Evolutionary conservation across 2,797 vertebrate species (phyloP).

Genomic region (Myripristis murdjan): DNA sequence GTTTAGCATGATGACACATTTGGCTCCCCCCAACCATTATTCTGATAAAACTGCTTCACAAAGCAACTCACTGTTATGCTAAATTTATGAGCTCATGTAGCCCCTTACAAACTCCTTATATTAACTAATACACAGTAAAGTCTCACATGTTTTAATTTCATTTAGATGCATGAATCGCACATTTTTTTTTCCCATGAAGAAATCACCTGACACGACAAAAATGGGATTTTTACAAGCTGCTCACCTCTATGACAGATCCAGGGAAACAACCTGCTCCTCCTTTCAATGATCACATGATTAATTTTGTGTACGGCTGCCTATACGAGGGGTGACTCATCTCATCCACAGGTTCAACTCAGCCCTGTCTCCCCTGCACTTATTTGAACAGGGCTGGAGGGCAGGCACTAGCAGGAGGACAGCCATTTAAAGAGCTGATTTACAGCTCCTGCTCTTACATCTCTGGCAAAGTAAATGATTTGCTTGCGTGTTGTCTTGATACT

Average conservation of each 20-base stretch:
- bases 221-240: background rate
- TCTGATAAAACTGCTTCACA: too few species aligned
- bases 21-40: background rate
- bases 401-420: background rate
- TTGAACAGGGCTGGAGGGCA: slow-evolving; percentile 5
- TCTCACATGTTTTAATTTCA: too few species aligned
- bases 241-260: background rate
- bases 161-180: too few species aligned
- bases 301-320: slow-evolving; percentile 10
- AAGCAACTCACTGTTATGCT: too few species aligned
- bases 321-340: background rate
- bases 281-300: background rate
- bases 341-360: too few species aligned
- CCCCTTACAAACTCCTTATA: too few species aligned
- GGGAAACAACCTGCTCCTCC: background rate
- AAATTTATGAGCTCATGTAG: too few species aligned
- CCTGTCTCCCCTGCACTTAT: background rate
- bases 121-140: too few species aligned
- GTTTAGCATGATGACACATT: background rate
- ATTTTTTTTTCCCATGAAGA: too few species aligned
- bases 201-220: too few species aligned
- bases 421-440: slow-evolving; percentile 42
- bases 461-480: slow-evolving; percentile 38
- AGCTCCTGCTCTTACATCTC: slow-evolving; percentile 26
- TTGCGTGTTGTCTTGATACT: slow-evolving; percentile 52